Evolutionary conservation across 2,113 vertebrate species (phyloP), one percentile per base, ranked within the genome.

Genomic region (Nesoenas mayeri): DNA sequence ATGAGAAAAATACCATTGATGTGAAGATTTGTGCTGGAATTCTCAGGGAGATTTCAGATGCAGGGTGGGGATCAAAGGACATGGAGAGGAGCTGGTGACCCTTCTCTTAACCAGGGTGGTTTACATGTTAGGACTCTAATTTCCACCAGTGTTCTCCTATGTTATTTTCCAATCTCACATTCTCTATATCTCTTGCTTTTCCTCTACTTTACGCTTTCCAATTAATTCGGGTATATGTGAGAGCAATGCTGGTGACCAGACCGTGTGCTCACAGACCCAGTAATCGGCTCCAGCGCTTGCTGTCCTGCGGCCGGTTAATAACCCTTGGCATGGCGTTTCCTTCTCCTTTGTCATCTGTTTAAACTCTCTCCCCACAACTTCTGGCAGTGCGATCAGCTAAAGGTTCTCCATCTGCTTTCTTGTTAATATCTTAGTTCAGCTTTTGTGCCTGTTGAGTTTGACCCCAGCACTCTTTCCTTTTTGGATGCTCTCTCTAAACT

Each of bases 251-350:
- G 21, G 81, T 10, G 58, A 11, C 20, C 6, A 38, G 38, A 8
- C 31, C 0, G 0, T 11, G 40, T 50, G 25, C 64, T 73, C 31
- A 2, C 40, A 20, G 58, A 24, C 28, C 1, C 0, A 17, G 12
- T 11, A 14, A 34, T 56, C 89, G 58, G 70, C 21, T 34, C 51
- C 69, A 20, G 6, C 7, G 24, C 56, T 86, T 50, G 65, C 40
- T 28, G 1, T 44, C 67, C 15, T 13, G 29, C 0, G 0, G 38
- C 14, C 20, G 38, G 12, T 61, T 66, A 66, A 28, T 66, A 65
- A 56, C 2, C 12, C 26, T 54, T 0, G 0, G 5, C 1, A 1
- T 25, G 47, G 12, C 10, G 6, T 66, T 83, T 40, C 36, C 64
- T 53, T 31, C 5, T 71, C 8, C 31, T 54, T 25, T 11, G 4